A percentile compares a stretch with the other conserved stretches of the same genome.
phyloP scores from a whole-genome alignment of 2,113 vertebrate genomes.

The Pogona vitticeps region DNA sequence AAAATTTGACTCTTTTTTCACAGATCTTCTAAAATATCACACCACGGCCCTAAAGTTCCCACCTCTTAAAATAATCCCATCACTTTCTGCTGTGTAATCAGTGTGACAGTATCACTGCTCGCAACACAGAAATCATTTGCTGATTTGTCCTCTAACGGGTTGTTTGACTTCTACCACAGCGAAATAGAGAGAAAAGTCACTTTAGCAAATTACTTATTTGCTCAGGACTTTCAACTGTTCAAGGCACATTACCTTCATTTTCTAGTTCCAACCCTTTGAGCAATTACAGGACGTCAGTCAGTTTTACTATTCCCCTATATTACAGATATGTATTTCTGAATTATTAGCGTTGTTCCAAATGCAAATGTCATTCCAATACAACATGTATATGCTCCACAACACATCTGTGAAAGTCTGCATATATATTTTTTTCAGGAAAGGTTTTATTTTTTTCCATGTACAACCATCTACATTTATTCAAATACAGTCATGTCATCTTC shows the following conservation, averaged over 20 bases:
- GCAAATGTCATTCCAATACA: accelerated
- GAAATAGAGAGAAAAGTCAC: conserved; percentile 2
- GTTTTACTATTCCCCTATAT: not conserved
- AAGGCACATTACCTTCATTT: not conserved
- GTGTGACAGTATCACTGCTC: conserved; percentile 8
- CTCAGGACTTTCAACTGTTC: not conserved
- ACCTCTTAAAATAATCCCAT: conserved; percentile 31
- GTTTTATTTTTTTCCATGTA: too few species aligned
- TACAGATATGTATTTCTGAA: not conserved
- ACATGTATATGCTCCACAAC: not conserved
- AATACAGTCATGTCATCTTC: too few species aligned
- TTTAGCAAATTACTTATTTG: not conserved
- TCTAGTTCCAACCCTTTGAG: not conserved
- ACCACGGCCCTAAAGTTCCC: conserved; percentile 13
- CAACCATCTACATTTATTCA: too few species aligned
- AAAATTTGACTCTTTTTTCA: not conserved
- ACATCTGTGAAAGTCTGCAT: not conserved
- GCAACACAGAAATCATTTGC: not conserved
- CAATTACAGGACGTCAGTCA: not conserved
- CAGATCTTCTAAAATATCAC: not conserved
- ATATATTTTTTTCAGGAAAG: too few species aligned
- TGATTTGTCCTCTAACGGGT: conserved; percentile 29
- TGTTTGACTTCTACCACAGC: not conserved
- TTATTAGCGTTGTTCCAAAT: not conserved
- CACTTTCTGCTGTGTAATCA: conserved; percentile 1